phyloP scores from a whole-genome alignment of 2,888 invertebrate species.

The Eupithecia tripunctaria region DNA sequence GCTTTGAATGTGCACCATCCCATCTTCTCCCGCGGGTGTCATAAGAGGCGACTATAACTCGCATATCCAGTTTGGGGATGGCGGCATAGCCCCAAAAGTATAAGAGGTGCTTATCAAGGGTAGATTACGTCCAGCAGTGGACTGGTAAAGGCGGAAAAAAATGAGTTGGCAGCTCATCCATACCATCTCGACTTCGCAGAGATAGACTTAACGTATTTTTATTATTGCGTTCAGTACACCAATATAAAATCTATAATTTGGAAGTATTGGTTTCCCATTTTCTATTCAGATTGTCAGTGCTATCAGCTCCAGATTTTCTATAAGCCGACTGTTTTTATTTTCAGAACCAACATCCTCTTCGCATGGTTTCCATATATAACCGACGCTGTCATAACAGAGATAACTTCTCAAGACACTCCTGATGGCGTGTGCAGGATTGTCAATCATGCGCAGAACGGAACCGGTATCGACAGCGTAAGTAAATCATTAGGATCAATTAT shows the following conservation, averaged over 20 bases:
- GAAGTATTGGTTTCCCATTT: background rate
- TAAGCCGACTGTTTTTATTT: background rate
- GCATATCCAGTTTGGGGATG: background rate
- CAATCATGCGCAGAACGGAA: conserved; percentile 20
- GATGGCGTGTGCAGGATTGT: conserved; percentile 31
- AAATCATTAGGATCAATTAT: background rate
- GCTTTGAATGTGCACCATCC: background rate
- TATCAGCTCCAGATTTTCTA: background rate
- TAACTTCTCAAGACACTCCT: conserved; percentile 6
- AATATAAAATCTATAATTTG: background rate
- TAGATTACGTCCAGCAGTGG: background rate
- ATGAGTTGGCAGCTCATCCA: too few species aligned
- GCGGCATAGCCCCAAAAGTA: background rate
- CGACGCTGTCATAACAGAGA: conserved; percentile 16
- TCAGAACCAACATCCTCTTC: conserved; percentile 21
- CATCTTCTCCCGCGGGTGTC: background rate
- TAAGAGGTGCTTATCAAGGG: background rate
- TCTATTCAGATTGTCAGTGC: background rate
- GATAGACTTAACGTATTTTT: too few species aligned
- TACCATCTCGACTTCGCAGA: too few species aligned
- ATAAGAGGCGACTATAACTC: background rate
- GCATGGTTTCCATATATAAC: conserved; percentile 32
- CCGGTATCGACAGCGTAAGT: conserved; percentile 16
- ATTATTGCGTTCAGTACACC: background rate
- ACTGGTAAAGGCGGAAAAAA: background rate